Evolutionary conservation across 2,113 vertebrate genomes (phyloP).

Genomic region (Origma solitaria): DNA sequence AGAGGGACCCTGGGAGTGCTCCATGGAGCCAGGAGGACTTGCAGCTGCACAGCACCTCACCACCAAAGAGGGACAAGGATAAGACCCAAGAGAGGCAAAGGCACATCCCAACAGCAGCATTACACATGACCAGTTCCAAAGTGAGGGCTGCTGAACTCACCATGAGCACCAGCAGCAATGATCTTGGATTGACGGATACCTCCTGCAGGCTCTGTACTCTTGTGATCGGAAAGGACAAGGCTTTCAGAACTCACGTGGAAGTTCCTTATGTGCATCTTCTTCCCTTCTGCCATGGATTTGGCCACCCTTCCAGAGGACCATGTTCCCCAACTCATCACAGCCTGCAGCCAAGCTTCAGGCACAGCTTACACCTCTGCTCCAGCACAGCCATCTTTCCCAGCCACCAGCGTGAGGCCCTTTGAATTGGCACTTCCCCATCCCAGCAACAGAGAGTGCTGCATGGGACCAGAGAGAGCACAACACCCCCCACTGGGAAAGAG

Average conservation of each 20-base stretch:
- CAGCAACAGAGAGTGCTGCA: not conserved
- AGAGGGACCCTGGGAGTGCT: not conserved
- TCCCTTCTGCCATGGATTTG: rapidly evolving
- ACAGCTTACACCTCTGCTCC: rapidly evolving
- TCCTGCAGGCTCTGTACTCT: not conserved
- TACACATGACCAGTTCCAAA: rapidly evolving
- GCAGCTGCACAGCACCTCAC: not conserved
- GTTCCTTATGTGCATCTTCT: not conserved
- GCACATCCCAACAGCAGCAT: rapidly evolving
- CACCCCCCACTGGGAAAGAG: rapidly evolving
- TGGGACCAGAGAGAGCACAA: rapidly evolving
- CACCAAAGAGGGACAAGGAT: not conserved
- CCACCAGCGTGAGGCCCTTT: not conserved
- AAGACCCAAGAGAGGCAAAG: not conserved
- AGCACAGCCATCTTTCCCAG: rapidly evolving
- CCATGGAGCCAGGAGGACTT: not conserved
- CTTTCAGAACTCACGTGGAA: not conserved
- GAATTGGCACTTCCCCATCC: not conserved
- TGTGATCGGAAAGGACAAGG: not conserved
- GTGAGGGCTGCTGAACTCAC: not conserved
- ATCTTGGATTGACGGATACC: not conserved
- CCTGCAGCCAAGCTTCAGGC: not conserved
- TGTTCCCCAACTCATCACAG: rapidly evolving
- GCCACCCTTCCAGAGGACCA: not conserved
- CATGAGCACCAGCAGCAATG: not conserved